A percentile compares a stretch with the other conserved stretches of the same genome.
These are phyloP conservation scores for Stigmatopora argus DNA, from an alignment of 2,113 vertebrate genomes.

Conservation along the genomic window DNA sequence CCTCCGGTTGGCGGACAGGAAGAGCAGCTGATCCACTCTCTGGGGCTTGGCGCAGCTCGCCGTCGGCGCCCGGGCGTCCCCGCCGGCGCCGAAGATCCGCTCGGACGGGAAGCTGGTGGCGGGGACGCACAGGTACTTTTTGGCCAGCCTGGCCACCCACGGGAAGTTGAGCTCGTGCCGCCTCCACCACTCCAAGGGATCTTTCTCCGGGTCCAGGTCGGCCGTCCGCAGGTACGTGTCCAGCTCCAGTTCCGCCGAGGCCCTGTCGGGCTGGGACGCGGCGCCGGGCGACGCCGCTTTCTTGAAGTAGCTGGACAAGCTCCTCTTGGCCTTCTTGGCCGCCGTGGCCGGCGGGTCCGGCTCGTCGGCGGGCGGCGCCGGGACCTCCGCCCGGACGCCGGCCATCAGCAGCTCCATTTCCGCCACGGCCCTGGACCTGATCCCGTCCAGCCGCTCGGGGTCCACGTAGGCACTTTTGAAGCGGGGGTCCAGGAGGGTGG, in stretches of 20 bases:
- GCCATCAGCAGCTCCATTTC: not conserved
- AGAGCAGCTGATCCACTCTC: not conserved
- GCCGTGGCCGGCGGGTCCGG: not conserved
- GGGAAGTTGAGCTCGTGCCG: constrained; percentile 1
- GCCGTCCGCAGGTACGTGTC: not conserved
- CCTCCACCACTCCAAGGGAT: not conserved
- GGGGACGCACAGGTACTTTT: not conserved
- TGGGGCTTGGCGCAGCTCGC: not conserved
- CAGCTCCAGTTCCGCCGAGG: not conserved
- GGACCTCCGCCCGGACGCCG: not conserved
- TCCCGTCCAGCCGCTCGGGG: not conserved
- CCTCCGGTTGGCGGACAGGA: not conserved
- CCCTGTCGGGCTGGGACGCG: not conserved
- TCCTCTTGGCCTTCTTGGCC: not conserved
- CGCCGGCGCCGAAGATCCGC: not conserved
- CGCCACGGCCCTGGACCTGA: not conserved
- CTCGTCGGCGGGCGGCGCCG: not conserved
- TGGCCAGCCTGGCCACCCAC: not conserved
- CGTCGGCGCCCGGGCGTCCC: not conserved
- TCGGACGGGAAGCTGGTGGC: not conserved
- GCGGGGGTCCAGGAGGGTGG: not conserved
- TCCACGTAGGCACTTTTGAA: not conserved
- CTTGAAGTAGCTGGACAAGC: constrained; percentile 1
- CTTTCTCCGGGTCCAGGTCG: not conserved
- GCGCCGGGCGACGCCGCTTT: not conserved